Conservation (phyloP, 2,888 invertebrate species). For the Pyralis farinalis region DNA sequence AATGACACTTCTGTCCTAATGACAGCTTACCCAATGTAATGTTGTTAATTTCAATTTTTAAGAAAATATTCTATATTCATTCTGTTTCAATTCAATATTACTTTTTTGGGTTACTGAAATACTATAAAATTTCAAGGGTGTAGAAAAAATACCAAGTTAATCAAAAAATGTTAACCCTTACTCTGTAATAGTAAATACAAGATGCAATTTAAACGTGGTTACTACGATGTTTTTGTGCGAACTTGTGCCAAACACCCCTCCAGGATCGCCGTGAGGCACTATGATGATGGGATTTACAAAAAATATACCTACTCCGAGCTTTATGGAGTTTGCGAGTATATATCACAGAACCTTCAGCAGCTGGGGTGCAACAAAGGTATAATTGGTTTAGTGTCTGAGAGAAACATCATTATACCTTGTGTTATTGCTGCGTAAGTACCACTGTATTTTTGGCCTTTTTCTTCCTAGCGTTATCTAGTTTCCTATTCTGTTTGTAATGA, state of each 20-base stretch:
- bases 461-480: too few relatives aligned
- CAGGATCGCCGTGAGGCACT: conserved; percentile 52
- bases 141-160: too few relatives aligned
- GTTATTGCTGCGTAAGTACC: conserved; percentile 79
- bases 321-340: conserved; percentile 67
- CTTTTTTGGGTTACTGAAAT: too few relatives aligned
- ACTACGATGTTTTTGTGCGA: conserved; percentile 63
- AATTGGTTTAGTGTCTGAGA: conserved; percentile 71
- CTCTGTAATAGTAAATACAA: neutral
- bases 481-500: too few relatives aligned
- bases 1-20: too few relatives aligned
- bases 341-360: conserved; percentile 62
- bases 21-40: too few relatives aligned
- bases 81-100: too few relatives aligned
- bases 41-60: too few relatives aligned
- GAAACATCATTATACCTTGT: conserved; percentile 75
- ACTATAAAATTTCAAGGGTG: too few relatives aligned
- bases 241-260: conserved; percentile 60
- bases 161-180: neutral
- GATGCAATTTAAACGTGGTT: conserved; percentile 50
- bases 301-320: conserved; percentile 67
- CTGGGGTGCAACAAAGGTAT: conserved; percentile 52
- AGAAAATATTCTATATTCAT: too few relatives aligned
- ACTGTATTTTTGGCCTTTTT: too few relatives aligned
- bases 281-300: conserved; percentile 45